Base-by-base conservation (phyloP, 2,113 vertebrate genomes). In the Oryzias javanicus region DNA sequence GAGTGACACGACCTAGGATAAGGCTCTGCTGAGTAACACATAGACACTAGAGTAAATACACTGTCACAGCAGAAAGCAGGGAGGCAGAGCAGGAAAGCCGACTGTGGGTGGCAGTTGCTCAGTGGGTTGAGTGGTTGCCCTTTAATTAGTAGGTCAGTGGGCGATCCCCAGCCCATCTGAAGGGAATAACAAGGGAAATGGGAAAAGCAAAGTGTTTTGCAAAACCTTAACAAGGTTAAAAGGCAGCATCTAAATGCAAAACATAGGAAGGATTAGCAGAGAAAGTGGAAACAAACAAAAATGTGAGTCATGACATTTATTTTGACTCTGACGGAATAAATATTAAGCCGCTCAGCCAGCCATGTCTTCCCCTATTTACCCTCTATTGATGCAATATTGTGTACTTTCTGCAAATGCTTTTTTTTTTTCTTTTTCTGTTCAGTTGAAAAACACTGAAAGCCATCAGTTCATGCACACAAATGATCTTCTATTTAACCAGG, bases 281-380 rank as follows among this genome's bases (percentile, higher is more conserved):
- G 44, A 66, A 24, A 52, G 47, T 74, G 40, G 25, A 29, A 48
- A 53, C 7, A 17, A 50, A 29, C 64, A 55, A 40, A 45, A 53
- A 20, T 25, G 42, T 50, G 61, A 67, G 29, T 64, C 59, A 50
- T 51, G 55, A 22, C 27, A 72, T 64, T 64, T 70, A 67, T 66
- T 76, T 54, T 54, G 44, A 64, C 47, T 76, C 47, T 63, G 29
- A 42, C 47, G 44, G 57, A 50, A 40, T 42, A 44, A 67, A 67
- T 13, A 55, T 12, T 6, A n/a, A 69, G 51, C 60, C 24, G 10
- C 44, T 51, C 6, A 22, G 14, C 27, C 22, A 55, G 40, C 14
- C 25, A 24, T 69, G 63, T 52, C 14, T 27, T 46, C 45, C 22
- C 24, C 18, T 18, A 45, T 49, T 56, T 35, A 48, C 60, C 42